Base-by-base conservation (phyloP, 2,888 invertebrate genomes). In the Scaptomyza reducta region DNA sequence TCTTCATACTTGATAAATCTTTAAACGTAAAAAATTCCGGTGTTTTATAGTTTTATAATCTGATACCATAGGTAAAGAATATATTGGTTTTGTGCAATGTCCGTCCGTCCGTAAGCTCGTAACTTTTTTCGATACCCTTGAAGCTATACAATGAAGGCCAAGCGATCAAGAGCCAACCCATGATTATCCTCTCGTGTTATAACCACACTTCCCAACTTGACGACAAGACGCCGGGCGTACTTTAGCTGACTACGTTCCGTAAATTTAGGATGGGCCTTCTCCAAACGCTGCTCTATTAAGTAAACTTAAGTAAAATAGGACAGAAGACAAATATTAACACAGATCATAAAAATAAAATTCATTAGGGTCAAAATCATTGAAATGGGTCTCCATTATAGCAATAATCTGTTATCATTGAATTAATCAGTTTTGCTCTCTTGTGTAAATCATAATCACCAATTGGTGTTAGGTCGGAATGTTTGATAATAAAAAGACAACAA, bases 81-180 rank as follows among this genome's bases (percentile, higher is more conserved):
- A n/a, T n/a, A n/a, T n/a, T n/a, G n/a, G n/a, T n/a, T n/a, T n/a
- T n/a, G n/a, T n/a, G n/a, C n/a, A n/a, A n/a, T n/a, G n/a, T n/a
- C n/a, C n/a, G n/a, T n/a, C n/a, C n/a, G n/a, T n/a, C n/a, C n/a
- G n/a, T n/a, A n/a, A n/a, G n/a, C n/a, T n/a, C n/a, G n/a, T n/a
- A n/a, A n/a, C n/a, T n/a, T n/a, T n/a, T n/a, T n/a, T n/a, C n/a
- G n/a, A n/a, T n/a, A n/a, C n/a, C n/a, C n/a, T n/a, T n/a, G n/a
- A n/a, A n/a, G 99, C 93, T 99, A 99, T 58, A 99, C 98, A 88
- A 99, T 99, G 57, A 99, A 98, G 0, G 99, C 99, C 57, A 99
- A 93, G 86, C 99, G 93, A 18, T 99, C 99, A 33, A 99, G 93
- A 0, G 99, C 99, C 70, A 99, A 93, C 0, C 99, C 99, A 88